Base-by-base conservation (phyloP, 2,888 invertebrate species). In the Athalia cordata region DNA sequence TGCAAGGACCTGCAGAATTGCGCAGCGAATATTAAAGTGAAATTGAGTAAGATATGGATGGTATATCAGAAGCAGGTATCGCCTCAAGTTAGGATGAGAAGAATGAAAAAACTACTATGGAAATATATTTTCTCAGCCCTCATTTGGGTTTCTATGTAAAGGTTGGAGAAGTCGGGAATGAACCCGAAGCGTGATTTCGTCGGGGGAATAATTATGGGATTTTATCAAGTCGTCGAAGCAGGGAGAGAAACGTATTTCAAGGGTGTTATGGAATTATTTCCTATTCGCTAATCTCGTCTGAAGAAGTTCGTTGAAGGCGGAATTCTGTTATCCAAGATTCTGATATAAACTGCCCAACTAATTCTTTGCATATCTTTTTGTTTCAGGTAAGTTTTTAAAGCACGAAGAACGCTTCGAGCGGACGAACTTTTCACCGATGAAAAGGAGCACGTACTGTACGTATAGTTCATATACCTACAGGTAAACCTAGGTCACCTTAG, bases 1-100 rank as follows among this genome's bases (percentile, higher is more conserved):
- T 80, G 79, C 78, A 78, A 79, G 77, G 29, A 29, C 29, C 29
- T 29, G 29, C 77, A 57, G 75, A 72, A 64, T 80, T 81, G 80
- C 80, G 81, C 79, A 82, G 82, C 82, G 83, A 84, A 83, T 85
- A 84, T 83, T 83, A 81, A 82, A 83, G 76, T 68, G 75, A 79
- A 67, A 11, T 29, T 29, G 15, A 67, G 13, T 9, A 55, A 47
- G 47, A 68, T 47, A 49, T 43, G 9, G 11, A n/a, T 47, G 15
- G 57, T 68, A 68, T 77, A 68, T 77, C 13, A 66, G 43, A 68
- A 77, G 9, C 66, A 57, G 77, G 29, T 29, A 29, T 29, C 29
- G 29, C 29, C 29, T 29, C 67, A 49, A 29, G 55, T 68, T 50
- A n/a, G 5, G 4, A 29, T 68, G n/a, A 68, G 7, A 50, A 52